Base-by-base conservation (phyloP, 2,888 invertebrate genomes). In the Silvanus unidentatus region DNA sequence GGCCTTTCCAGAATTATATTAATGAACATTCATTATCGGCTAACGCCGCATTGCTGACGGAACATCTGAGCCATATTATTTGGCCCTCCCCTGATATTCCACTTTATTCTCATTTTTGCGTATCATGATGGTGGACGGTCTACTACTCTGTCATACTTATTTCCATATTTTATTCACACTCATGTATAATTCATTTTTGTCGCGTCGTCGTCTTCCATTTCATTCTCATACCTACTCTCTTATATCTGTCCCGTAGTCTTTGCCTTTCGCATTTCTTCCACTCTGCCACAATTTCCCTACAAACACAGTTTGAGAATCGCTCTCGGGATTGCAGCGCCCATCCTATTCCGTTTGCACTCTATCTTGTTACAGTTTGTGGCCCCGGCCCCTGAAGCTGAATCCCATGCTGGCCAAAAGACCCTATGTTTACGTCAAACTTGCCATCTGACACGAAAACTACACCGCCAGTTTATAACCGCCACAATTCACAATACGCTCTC, bases 121-220 rank as follows among this genome's bases (percentile, higher is more conserved):
- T 55, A 52, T 47, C 47, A 47, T 45, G 44, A 39, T 44, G 37
- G 14, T 37, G 32, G 11, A 5, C 6, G 32, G n/a, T 5, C 4
- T 3, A 44, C 55, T 49, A 47, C 57, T 48, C 55, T 58, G 62
- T 62, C 63, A 57, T 60, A 54, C 54, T 58, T 60, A 66, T 68
- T 66, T 66, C 65, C 68, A 69, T 69, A 68, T 64, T 65, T 66
- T 64, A 65, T 66, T 64, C 66, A 59, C 54, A 50, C 65, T 68
- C 67, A 68, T 69, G 67, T 68, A 65, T 68, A 67, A 69, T 69
- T 67, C 67, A 69, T 66, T 63, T 60, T 59, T 56, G 60, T 55
- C 61, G 57, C 32, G 32, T 32, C 32, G 32, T 11, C 32, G 32
- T 32, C 32, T 35, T 35, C 11, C 6, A 12, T 12, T 8, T 12